A percentile compares a stretch with the other conserved stretches of the same genome.
Evolutionary conservation across 2,113 vertebrate species (phyloP).

Genomic region (Irena cyanogastra): DNA sequence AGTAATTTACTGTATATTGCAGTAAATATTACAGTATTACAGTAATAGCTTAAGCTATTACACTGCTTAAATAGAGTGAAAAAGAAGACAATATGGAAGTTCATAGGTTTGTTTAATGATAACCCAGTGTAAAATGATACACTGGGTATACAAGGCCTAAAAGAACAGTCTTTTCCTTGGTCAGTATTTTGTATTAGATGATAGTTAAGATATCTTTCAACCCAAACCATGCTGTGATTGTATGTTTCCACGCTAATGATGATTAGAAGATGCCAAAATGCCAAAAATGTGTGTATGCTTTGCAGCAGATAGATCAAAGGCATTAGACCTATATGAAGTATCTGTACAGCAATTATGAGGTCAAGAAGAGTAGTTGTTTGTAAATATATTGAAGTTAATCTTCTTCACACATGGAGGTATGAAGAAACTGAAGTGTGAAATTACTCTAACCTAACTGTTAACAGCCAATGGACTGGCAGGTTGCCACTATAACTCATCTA

Average conservation of each 20-base stretch:
- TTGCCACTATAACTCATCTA: background rate
- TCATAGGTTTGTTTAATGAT: background rate
- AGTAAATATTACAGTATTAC: too few species aligned
- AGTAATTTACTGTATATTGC: too few species aligned
- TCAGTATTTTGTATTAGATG: background rate
- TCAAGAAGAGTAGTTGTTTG: background rate
- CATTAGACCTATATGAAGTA: background rate
- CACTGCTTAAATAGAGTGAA: background rate
- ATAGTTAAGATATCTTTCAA: background rate
- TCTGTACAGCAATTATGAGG: background rate
- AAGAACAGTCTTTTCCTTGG: background rate
- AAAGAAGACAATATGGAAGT: background rate
- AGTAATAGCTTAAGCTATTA: background rate
- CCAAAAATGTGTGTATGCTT: background rate
- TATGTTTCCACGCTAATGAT: background rate
- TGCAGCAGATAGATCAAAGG: background rate
- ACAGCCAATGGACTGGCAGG: background rate
- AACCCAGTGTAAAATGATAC: background rate
- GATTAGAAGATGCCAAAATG: background rate
- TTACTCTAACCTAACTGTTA: background rate
- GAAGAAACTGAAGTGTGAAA: background rate
- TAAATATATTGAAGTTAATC: background rate
- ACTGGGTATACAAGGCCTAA: background rate
- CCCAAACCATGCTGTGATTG: background rate
- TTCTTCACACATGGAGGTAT: rapidly evolving